Base-by-base conservation (phyloP, 2,113 vertebrate genomes). In the Pollachius pollachius region DNA sequence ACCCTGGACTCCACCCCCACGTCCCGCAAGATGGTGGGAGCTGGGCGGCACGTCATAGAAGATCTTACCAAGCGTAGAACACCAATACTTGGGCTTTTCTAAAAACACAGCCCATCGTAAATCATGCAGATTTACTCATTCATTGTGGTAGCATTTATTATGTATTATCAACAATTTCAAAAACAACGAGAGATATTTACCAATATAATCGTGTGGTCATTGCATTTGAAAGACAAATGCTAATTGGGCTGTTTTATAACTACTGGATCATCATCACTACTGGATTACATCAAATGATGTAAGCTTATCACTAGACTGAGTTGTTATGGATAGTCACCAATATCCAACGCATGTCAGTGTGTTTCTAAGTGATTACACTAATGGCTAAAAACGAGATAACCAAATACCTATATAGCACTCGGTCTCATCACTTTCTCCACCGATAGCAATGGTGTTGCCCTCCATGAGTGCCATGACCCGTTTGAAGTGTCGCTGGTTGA, bases 401-500 rank as follows among this genome's bases (percentile, higher is more conserved):
- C 0, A 7, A 7, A 60, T 89, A 98, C 97, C 97, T 75, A 99
- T 94, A 76, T 94, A 99, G 82, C 94, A 92, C 1, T 93, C 82
- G 1, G 91, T 89, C 74, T 98, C 96, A 3, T 99, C 94, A 0
- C 71, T 77, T 34, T 95, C 92, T 65, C 97, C 97, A 3, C 97
- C 96, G 0, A 78, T 25, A 17, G 93, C 94, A 0, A 97, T 72
- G 2, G 90, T 93, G 80, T 94, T 94, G 75, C 91, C 95, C 13
- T 94, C 92, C 76, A 96, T 62, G 87, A 99, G 27, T 15, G 61
- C 17, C 81, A 85, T 16, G 9, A 99, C 3, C 73, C 97, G 93
- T 80, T 81, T 92, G 86, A 97, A 96, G 86, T 99, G 97, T 0
- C 77, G 94, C 73, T 91, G 86, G 82, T 94, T 99, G 86, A 98